Evolutionary conservation across 2,113 vertebrate species (phyloP).

Genomic region (Canis aureus): DNA sequence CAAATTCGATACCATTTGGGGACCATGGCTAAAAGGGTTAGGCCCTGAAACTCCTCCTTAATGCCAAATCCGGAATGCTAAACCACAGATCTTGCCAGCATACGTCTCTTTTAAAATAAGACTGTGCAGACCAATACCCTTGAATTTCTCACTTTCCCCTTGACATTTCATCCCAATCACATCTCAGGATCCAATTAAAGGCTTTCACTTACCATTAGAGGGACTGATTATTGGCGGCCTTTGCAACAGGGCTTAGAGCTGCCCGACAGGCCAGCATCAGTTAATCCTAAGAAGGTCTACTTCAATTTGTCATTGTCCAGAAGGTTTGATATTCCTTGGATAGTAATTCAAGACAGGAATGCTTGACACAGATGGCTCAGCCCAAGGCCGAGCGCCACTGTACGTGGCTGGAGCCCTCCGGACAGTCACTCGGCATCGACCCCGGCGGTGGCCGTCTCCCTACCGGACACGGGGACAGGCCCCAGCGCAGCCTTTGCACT

Average conservation of each 20-base stretch:
- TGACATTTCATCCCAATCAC: slow-evolving; percentile 71
- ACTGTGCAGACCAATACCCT: slow-evolving; percentile 63
- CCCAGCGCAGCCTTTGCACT: neutral
- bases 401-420: neutral
- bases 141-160: slow-evolving; percentile 67
- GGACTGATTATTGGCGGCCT: slow-evolving; percentile 63
- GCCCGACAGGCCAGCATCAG: slow-evolving; percentile 60
- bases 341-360: slow-evolving; percentile 62
- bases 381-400: slow-evolving; percentile 20
- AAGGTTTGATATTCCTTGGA: slow-evolving; percentile 54
- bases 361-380: neutral
- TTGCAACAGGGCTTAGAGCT: neutral
- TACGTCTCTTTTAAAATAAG: slow-evolving; percentile 69
- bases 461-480: neutral
- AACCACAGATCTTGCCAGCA: slow-evolving; percentile 57
- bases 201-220: slow-evolving; percentile 63
- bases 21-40: slow-evolving; percentile 67
- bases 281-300: slow-evolving; percentile 61
- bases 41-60: slow-evolving; percentile 61
- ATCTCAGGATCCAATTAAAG: slow-evolving; percentile 71
- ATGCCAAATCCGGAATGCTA: slow-evolving; percentile 69
- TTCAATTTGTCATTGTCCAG: slow-evolving; percentile 72
- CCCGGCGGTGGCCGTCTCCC: neutral
- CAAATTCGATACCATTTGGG: slow-evolving; percentile 73
- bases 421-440: neutral